Percentiles rank a stretch among this genome's conserved stretches.
Evolutionary conservation across 2,797 vertebrate genomes (phyloP).

Genomic region (Nyctibius grandis): DNA sequence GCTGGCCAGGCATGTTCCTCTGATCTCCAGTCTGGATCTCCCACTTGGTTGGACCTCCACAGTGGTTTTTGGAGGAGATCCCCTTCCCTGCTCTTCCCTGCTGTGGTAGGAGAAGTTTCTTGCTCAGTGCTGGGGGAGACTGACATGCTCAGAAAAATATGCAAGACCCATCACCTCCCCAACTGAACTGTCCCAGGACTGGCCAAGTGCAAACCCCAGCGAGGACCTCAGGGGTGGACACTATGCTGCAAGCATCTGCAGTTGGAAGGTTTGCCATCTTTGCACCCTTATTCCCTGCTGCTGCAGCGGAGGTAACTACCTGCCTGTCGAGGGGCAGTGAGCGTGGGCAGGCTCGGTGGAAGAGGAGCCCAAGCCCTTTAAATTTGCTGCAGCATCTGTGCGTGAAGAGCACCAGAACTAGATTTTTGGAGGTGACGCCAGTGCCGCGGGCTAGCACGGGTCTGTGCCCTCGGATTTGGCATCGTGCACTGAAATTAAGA

Average conservation of each 20-base stretch:
- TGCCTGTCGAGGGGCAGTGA: not conserved
- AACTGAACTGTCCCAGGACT: no score
- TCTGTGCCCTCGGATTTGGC: not conserved
- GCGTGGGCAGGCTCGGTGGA: not conserved
- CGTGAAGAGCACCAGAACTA: not conserved
- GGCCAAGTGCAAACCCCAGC: not conserved
- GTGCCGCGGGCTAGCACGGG: accelerated
- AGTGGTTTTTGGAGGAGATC: not conserved
- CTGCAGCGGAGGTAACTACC: not conserved
- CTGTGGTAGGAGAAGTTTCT: not conserved
- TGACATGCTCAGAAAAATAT: not conserved
- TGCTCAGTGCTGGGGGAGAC: not conserved
- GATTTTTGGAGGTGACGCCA: not conserved
- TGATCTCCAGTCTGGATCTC: not conserved
- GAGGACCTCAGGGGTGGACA: not conserved
- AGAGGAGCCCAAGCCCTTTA: not conserved
- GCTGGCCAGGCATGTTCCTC: no score
- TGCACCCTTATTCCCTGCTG: not conserved
- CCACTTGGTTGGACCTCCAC: no score
- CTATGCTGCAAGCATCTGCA: accelerated
- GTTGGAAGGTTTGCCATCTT: not conserved
- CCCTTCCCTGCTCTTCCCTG: not conserved
- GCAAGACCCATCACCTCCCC: no score
- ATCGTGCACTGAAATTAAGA: not conserved
- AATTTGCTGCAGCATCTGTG: not conserved